phyloP scores from a whole-genome alignment of 2,113 vertebrate species.

The Patagioenas fasciata region DNA sequence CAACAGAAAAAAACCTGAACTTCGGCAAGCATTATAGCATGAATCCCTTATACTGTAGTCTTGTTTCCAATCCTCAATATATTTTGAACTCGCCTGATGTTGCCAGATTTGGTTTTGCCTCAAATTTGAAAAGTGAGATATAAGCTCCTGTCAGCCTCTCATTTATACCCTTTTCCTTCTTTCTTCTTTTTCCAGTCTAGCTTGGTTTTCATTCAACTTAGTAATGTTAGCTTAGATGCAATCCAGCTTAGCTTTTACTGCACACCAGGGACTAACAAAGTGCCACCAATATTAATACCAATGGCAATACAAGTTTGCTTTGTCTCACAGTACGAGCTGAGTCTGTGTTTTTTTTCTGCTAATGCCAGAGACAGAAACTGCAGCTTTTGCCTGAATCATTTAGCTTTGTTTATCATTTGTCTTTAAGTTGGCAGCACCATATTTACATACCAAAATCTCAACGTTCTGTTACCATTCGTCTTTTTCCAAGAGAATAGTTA shows the following conservation, averaged over 20 bases:
- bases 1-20: not conserved
- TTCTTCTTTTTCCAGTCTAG: not conserved
- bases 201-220: not conserved
- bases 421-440: not conserved
- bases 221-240: not conserved
- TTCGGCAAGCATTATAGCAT: not conserved
- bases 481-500: not conserved
- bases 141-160: not conserved
- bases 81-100: not conserved
- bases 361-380: not conserved
- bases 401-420: not conserved
- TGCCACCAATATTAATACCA: not conserved
- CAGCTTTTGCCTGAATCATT: not conserved
- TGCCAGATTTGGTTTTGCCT: not conserved
- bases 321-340: not conserved
- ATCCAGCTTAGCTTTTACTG: not conserved
- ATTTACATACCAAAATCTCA: not conserved
- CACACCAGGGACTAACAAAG: not conserved
- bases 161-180: not conserved
- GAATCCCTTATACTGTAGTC: not conserved
- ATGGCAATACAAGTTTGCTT: not conserved
- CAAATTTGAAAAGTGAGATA: not conserved
- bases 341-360: not conserved
- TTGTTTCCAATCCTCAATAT: not conserved
- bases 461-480: not conserved